Conservation (phyloP, 2,113 vertebrate species). For the Lathamus discolor region DNA sequence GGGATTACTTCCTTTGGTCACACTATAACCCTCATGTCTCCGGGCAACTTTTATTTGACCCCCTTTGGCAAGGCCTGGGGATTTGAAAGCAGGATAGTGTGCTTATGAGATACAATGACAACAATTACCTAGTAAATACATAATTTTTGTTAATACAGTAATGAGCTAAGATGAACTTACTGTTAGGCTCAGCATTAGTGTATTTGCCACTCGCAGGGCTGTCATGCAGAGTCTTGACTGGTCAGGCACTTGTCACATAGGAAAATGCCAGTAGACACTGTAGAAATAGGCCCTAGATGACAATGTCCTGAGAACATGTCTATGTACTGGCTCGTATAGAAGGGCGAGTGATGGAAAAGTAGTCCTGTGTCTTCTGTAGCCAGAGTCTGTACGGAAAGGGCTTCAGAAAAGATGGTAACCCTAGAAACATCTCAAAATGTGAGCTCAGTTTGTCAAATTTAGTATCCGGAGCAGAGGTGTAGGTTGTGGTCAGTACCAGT, state of each 20-base stretch:
- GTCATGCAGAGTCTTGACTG: not conserved
- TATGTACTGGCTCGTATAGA: not conserved
- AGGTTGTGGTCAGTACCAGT: not conserved
- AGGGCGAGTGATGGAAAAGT: not conserved
- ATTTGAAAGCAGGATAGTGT: not conserved
- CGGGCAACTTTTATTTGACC: not conserved
- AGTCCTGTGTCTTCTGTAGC: not conserved
- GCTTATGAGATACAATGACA: not conserved
- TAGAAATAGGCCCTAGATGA: not conserved
- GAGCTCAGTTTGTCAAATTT: not conserved
- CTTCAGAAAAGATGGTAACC: not conserved
- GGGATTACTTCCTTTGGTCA: not conserved
- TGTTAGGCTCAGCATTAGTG: not conserved
- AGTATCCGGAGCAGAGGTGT: not conserved
- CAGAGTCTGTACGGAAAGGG: not conserved
- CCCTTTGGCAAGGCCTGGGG: not conserved
- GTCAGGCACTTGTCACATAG: fast-evolving
- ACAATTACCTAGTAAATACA: not conserved
- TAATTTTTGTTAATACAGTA: not conserved
- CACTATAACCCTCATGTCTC: not conserved
- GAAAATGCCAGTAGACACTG: not conserved
- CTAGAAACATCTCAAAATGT: not conserved
- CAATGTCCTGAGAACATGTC: no score
- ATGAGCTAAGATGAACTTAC: not conserved
- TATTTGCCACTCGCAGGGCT: not conserved